These are phyloP conservation scores for Campoletis raptor DNA, from an alignment of 2,888 invertebrate genomes.

Conservation along the genomic window DNA sequence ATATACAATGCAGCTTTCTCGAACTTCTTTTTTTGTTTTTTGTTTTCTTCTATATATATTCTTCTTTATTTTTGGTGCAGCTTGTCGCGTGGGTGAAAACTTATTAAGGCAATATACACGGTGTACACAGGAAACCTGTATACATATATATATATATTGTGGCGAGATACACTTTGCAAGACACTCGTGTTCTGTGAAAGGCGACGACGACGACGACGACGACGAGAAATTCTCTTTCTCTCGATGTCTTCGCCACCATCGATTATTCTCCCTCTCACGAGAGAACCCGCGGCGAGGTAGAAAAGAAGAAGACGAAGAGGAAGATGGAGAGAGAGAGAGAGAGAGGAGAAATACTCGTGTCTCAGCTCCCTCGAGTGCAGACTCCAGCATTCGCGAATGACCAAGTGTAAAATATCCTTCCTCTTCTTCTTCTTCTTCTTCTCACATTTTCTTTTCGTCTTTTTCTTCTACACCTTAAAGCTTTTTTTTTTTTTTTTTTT, in stretches of 20 bases:
- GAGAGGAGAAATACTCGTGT: slow-evolving; percentile 49
- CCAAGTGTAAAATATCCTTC: slow-evolving; percentile 53
- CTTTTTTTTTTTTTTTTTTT: background rate
- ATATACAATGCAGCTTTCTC: slow-evolving; percentile 14
- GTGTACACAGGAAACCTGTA: slow-evolving; percentile 47
- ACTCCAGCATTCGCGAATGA: slow-evolving; percentile 60
- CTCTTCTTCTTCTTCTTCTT: slow-evolving; percentile 38
- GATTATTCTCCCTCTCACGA: slow-evolving; percentile 63
- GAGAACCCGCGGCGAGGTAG: slow-evolving; percentile 47
- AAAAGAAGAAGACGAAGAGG: slow-evolving; percentile 36
- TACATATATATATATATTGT: slow-evolving; percentile 19
- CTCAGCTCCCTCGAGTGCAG: slow-evolving; percentile 68
- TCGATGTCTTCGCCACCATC: slow-evolving; percentile 66
- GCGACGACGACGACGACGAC: slow-evolving; percentile 52
- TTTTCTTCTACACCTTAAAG: background rate
- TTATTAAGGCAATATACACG: slow-evolving; percentile 68
- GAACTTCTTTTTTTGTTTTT: background rate
- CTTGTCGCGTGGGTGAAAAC: slow-evolving; percentile 66
- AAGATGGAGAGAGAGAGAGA: slow-evolving; percentile 17
- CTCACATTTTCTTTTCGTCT: slow-evolving; percentile 39
- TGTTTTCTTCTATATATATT: background rate
- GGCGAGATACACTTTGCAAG: slow-evolving; percentile 21
- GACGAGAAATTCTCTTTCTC: slow-evolving; percentile 60
- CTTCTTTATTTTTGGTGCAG: slow-evolving; percentile 28
- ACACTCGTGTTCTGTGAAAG: slow-evolving; percentile 26